phyloP scores from a whole-genome alignment of 2,888 invertebrate species.

The Frankliniella intonsa region DNA sequence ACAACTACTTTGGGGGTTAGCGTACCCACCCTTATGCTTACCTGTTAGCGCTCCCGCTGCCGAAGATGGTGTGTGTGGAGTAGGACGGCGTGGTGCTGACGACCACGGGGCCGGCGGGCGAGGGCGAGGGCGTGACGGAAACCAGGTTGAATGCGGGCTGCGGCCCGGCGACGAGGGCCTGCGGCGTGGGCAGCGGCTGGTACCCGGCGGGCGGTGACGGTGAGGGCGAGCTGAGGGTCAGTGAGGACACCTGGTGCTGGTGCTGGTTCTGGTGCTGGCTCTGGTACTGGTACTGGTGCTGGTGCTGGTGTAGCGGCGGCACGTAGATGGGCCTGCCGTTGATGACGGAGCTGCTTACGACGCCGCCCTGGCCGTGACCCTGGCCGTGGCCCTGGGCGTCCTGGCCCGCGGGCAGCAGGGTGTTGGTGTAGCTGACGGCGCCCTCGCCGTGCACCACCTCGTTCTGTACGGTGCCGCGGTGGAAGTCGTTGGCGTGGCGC shows the following conservation, averaged over 20 bases:
- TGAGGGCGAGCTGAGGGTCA: not conserved
- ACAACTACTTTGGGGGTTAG: no score
- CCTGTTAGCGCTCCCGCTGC: not conserved
- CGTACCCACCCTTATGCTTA: not conserved
- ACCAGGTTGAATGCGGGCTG: not conserved
- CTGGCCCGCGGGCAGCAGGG: not conserved
- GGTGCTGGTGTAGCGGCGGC: not conserved
- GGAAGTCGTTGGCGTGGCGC: not conserved
- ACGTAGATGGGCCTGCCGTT: conserved; percentile 22
- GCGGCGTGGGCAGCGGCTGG: not conserved
- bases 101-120: not conserved
- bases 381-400: not conserved
- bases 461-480: not conserved
- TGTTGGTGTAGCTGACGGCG: conserved; percentile 22
- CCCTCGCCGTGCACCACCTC: conserved; percentile 21
- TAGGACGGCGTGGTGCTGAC: conserved; percentile 19
- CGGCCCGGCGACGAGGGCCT: not conserved
- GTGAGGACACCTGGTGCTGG: no score
- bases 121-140: not conserved
- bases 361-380: not conserved
- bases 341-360: not conserved
- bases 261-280: no score
- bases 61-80: not conserved
- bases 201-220: not conserved
- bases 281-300: no score